Percentiles rank a stretch among this genome's conserved stretches.
Conservation (phyloP, 1,140 invertebrate genomes). For the Cepaea nemoralis region DNA sequence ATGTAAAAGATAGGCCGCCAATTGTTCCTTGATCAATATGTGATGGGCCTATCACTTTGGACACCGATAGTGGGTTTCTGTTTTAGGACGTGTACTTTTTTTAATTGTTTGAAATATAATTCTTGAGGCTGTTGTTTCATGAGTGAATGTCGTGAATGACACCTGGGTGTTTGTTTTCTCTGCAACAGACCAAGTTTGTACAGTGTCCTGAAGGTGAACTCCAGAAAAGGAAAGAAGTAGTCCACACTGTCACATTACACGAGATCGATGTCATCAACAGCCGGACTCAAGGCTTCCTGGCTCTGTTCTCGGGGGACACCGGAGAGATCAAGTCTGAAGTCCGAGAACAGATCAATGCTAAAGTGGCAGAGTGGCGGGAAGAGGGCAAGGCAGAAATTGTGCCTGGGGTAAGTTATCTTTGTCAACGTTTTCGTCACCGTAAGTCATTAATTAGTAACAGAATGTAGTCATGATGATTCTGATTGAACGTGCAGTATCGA, state of each 20-base stretch:
- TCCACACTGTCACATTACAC: constrained; percentile 98
- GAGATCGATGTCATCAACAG: constrained; percentile 99
- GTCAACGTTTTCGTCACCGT: not conserved
- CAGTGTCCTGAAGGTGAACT: constrained; percentile 98
- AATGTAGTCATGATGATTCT: too few species aligned
- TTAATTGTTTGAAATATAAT: too few species aligned
- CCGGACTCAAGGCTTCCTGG: constrained; percentile 95
- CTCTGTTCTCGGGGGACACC: constrained; percentile 98
- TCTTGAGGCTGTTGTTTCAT: too few species aligned
- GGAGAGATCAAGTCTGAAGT: constrained; percentile 99
- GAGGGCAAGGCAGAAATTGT: constrained; percentile 99
- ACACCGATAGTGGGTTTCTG: too few species aligned
- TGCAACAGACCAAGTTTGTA: constrained; percentile 84
- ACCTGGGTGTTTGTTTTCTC: not conserved
- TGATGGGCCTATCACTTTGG: too few species aligned
- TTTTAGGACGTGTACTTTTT: too few species aligned
- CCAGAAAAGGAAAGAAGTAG: constrained; percentile 98
- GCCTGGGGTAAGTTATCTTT: constrained; percentile 54
- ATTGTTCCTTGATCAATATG: too few species aligned
- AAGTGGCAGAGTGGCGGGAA: constrained; percentile 98
- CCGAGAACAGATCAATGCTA: constrained; percentile 97
- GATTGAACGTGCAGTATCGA: too few species aligned
- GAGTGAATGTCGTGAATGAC: too few species aligned
- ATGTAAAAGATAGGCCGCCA: too few species aligned
- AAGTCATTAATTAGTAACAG: too few species aligned